A percentile compares a stretch with the other conserved stretches of the same genome.
Conservation (phyloP, 2,888 invertebrate genomes). For the Dione juno region DNA sequence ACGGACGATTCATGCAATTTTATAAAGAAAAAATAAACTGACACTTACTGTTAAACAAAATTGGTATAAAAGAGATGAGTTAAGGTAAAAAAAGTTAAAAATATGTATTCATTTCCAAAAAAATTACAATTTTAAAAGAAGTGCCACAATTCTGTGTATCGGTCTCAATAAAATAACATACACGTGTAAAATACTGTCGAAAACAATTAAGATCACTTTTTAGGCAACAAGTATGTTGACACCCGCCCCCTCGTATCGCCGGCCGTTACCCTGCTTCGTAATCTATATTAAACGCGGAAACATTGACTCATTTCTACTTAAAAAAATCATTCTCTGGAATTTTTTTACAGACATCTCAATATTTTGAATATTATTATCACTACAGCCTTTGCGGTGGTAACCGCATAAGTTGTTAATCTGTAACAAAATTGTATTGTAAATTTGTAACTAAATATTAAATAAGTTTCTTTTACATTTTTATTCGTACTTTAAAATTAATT, state of each 20-base stretch:
- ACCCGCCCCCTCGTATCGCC: slow-evolving; percentile 49
- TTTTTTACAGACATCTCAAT: slow-evolving; percentile 23
- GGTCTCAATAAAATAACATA: not conserved
- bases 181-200: slow-evolving; percentile 9
- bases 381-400: not conserved
- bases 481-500: too few relatives aligned
- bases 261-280: slow-evolving; percentile 51
- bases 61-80: too few relatives aligned
- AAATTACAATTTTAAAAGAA: not conserved
- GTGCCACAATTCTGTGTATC: not conserved
- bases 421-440: too few relatives aligned
- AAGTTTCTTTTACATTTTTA: too few relatives aligned
- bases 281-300: slow-evolving; percentile 45
- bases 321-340: slow-evolving; percentile 34
- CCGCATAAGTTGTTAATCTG: not conserved
- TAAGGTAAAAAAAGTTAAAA: too few relatives aligned
- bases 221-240: slow-evolving; percentile 50
- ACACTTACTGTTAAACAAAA: too few relatives aligned
- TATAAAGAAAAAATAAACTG: too few relatives aligned
- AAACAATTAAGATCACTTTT: slow-evolving; percentile 32
- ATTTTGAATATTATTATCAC: not conserved
- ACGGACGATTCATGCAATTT: not conserved
- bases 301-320: slow-evolving; percentile 42
- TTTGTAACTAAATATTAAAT: too few relatives aligned
- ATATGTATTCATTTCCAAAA: not conserved